phyloP scores from a whole-genome alignment of 2,888 invertebrate genomes.

The Tachina lurida region DNA sequence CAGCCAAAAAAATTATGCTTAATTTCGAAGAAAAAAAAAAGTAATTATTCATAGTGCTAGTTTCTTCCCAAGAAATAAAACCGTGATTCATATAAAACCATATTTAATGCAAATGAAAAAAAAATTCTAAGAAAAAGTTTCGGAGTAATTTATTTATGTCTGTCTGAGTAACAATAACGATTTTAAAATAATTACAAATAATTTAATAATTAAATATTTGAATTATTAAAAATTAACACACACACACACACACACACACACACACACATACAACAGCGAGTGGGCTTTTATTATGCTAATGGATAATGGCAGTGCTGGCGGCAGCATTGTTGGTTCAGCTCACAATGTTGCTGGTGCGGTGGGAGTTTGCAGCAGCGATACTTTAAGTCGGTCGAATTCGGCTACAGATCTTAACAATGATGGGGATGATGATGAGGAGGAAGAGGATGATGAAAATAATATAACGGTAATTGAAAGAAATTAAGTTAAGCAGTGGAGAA shows the following conservation, averaged over 20 bases:
- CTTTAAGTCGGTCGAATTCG: slow-evolving; percentile 57
- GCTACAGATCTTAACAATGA: slow-evolving; percentile 54
- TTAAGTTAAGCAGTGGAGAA: no score
- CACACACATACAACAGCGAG: not conserved
- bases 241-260: not conserved
- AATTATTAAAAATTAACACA: not conserved
- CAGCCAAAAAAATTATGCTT: not conserved
- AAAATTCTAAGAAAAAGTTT: not conserved
- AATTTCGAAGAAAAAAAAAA: not conserved
- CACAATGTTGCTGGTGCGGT: slow-evolving; percentile 67
- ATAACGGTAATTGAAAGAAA: slow-evolving; percentile 75
- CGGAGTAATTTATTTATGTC: not conserved
- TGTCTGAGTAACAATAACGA: not conserved
- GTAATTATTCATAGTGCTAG: not conserved
- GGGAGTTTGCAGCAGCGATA: slow-evolving; percentile 46
- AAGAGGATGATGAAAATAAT: slow-evolving; percentile 72
- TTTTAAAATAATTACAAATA: not conserved
- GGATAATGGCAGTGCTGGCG: slow-evolving; percentile 70
- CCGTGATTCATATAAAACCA: slow-evolving; percentile 1
- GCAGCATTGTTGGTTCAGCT: slow-evolving; percentile 61
- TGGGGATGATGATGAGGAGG: slow-evolving; percentile 70
- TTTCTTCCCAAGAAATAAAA: not conserved
- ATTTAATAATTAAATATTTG: not conserved
- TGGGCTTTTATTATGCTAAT: slow-evolving; percentile 74
- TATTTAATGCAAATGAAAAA: not conserved